phyloP scores from a whole-genome alignment of 1,140 invertebrate species.

The Limonius californicus region DNA sequence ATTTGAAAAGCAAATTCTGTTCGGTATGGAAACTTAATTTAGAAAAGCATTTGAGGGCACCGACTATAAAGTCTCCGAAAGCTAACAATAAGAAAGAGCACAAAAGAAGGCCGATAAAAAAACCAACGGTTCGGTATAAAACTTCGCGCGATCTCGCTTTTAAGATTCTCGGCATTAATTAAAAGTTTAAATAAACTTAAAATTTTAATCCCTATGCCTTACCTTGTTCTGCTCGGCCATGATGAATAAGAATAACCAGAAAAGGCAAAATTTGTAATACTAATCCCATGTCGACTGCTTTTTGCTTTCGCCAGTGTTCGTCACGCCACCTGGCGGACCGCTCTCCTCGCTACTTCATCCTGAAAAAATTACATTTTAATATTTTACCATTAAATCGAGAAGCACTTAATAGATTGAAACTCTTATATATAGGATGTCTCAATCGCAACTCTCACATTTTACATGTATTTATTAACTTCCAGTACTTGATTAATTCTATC shows the following conservation, averaged over 20 bases:
- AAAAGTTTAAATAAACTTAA: neutral
- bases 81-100: neutral
- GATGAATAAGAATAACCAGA: neutral
- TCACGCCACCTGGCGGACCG: constrained; percentile 13
- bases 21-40: neutral
- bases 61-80: neutral
- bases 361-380: constrained; percentile 5
- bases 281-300: constrained; percentile 8
- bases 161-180: neutral
- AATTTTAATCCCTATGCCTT: neutral
- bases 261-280: neutral
- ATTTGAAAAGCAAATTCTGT: neutral
- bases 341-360: constrained; percentile 14
- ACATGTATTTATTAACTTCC: too few species aligned
- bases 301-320: neutral
- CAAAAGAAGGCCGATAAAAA: neutral
- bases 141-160: neutral
- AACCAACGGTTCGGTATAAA: neutral
- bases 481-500: too few species aligned
- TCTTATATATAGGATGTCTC: too few species aligned
- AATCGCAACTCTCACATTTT: too few species aligned
- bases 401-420: too few species aligned
- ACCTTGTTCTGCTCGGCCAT: neutral
- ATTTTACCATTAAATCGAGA: too few species aligned
- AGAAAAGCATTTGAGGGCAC: neutral